phyloP scores from a whole-genome alignment of 2,113 vertebrate species.

The Pteruthius melanotis region DNA sequence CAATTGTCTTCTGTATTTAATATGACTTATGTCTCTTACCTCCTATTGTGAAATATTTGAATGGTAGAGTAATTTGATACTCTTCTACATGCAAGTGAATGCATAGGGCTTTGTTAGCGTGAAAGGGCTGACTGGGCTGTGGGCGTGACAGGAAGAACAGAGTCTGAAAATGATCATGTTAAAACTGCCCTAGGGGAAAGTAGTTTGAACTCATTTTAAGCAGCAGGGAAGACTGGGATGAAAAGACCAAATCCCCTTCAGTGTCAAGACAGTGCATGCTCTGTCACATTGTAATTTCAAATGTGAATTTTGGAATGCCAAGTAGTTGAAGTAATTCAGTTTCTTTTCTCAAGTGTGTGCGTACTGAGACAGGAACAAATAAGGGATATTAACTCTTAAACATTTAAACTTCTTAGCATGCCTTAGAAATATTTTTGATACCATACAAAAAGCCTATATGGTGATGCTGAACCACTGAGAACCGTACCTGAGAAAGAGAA shows the following conservation, averaged over 20 bases:
- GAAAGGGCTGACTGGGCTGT: not conserved
- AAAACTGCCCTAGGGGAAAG: not conserved
- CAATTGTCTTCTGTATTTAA: not conserved
- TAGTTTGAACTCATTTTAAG: slow-evolving; percentile 3
- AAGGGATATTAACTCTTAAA: not conserved
- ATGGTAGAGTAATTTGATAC: not conserved
- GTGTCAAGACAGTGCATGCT: not conserved
- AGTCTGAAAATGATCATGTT: not conserved
- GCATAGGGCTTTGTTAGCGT: not conserved
- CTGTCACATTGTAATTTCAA: not conserved
- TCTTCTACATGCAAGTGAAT: not conserved
- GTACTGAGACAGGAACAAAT: not conserved
- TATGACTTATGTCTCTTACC: not conserved
- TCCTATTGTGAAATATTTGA: not conserved
- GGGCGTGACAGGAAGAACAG: not conserved
- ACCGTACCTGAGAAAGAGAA: not conserved
- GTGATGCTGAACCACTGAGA: not conserved
- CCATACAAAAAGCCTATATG: not conserved
- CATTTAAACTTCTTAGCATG: not conserved
- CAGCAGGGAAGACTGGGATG: not conserved
- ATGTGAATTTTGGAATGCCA: not conserved
- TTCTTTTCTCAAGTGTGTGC: not conserved
- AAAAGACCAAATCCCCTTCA: not conserved
- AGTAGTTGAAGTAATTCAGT: not conserved
- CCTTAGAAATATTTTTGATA: not conserved